Base-by-base conservation (phyloP, 2,113 vertebrate species). In the Scophthalmus maximus region DNA sequence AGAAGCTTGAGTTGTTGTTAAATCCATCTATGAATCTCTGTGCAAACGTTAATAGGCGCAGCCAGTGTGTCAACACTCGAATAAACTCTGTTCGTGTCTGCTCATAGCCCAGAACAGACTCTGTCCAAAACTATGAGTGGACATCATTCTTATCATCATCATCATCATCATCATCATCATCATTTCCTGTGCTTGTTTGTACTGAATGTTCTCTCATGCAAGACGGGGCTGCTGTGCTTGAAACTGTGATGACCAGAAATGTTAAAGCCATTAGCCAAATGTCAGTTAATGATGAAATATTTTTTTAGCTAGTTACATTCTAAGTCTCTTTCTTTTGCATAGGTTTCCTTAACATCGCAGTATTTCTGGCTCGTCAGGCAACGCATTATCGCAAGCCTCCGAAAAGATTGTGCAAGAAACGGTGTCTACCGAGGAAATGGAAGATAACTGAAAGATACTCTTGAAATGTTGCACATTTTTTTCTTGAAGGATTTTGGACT, bases 131-230 rank as follows among this genome's bases (percentile, higher is more conserved):
- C 46, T 52, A 61, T 29, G 30, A 75, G 40, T 58, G 30, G 29
- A 75, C 78, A 62, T 82, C 50, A 40, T 78, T 73, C 12, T 51
- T 15, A 17, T 51, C 23, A 51, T 51, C 23, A 25, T 32, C 61
- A 70, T 56, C 49, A 34, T 78, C 70, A 29, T 66, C 22, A 68
- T 76, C 77, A 44, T 66, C 36, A 55, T 76, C 55, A 79, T 85
- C 70, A 85, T 90, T 93, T 93, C 90, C 92, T 90, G 91, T 79
- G 32, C 56, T 72, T 92, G 85, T 93, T 93, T 91, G 92, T 42
- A 27, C 3, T 46, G 59, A 70, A 22, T 2, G 40, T 81, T 79
- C 76, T 27, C 57, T 42, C 46, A n/a, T n/a, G n/a, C n/a, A n/a
- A 64, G 63, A 56, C 46, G 32, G n/a, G 4, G 8, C 73, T 78